Percentiles rank a stretch among this genome's conserved stretches.
Evolutionary conservation across 2,888 invertebrate species (phyloP).

Genomic region (Mesochorus sp.): DNA sequence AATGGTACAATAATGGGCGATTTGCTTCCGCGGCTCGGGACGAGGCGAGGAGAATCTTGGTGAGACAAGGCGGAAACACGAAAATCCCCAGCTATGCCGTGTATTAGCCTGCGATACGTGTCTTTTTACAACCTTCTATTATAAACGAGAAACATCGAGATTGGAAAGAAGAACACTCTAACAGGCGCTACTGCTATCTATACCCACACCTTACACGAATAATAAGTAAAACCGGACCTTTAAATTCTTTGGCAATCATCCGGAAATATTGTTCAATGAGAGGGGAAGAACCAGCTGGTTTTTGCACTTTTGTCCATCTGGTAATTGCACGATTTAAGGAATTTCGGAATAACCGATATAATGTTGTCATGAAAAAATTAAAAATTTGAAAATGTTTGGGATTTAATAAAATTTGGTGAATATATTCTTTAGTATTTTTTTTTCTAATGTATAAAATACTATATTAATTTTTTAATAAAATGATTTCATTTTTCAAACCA

Average conservation of each 20-base stretch:
- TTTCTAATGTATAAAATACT: no score
- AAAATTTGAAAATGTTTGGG: no score
- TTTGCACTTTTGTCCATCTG: no score
- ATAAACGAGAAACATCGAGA: constrained; percentile 2
- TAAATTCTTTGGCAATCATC: constrained; percentile 45
- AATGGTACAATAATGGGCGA: constrained; percentile 73
- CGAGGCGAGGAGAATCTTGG: constrained; percentile 38
- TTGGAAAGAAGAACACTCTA: constrained; percentile 16
- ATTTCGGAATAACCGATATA: no score
- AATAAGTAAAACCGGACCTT: constrained; percentile 46
- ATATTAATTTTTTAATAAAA: no score
- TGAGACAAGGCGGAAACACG: constrained; percentile 58
- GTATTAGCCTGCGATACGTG: constrained; percentile 24
- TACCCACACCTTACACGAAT: constrained; percentile 33
- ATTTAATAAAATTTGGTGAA: no score
- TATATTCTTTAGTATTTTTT: no score
- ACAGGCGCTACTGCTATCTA: constrained; percentile 33
- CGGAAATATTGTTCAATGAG: constrained; percentile 36
- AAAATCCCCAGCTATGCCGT: constrained; percentile 17
- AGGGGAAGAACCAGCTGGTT: background rate
- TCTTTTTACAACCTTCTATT: constrained; percentile 18
- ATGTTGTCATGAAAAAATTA: no score
- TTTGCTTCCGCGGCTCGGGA: constrained; percentile 58
- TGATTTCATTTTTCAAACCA: no score
- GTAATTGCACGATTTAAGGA: no score